A percentile compares a stretch with the other conserved stretches of the same genome.
phyloP scores from a whole-genome alignment of 1,140 invertebrate genomes.

The Drosophila virilis region DNA sequence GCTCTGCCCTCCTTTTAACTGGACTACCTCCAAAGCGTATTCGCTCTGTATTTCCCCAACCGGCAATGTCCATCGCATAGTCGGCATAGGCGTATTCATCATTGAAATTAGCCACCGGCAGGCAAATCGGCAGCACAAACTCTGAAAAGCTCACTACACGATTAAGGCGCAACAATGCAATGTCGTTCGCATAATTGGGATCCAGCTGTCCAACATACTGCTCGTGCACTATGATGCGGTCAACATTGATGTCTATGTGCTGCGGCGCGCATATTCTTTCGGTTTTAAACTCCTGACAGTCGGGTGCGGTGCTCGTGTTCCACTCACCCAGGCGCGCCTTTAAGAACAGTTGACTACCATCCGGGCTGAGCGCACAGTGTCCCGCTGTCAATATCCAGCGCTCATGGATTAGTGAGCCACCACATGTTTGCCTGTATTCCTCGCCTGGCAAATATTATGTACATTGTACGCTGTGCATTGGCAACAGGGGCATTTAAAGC shows the following conservation, averaged over 20 bases:
- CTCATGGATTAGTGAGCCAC: slow-evolving; percentile 43
- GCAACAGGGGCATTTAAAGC: neutral
- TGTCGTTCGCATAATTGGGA: slow-evolving; percentile 32
- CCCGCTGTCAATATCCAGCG: slow-evolving; percentile 59
- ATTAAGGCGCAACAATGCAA: slow-evolving; percentile 45
- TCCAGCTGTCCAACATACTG: neutral
- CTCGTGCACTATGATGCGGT: slow-evolving; percentile 46
- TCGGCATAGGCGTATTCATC: slow-evolving; percentile 27
- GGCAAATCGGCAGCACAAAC: slow-evolving; percentile 51
- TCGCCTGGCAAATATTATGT: slow-evolving; percentile 9
- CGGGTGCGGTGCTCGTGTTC: slow-evolving; percentile 26
- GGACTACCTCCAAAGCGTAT: slow-evolving; percentile 17
- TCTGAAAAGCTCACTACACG: slow-evolving; percentile 23
- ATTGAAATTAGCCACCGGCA: slow-evolving; percentile 10
- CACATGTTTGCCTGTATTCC: slow-evolving; percentile 37
- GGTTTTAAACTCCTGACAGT: slow-evolving; percentile 23
- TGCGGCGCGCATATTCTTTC: slow-evolving; percentile 31
- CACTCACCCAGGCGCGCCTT: slow-evolving; percentile 55
- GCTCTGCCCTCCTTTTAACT: slow-evolving; percentile 41
- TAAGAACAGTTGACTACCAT: neutral
- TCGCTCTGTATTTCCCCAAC: slow-evolving; percentile 56
- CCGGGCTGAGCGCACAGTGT: slow-evolving; percentile 35
- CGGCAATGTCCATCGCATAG: slow-evolving; percentile 53
- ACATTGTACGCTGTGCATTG: neutral
- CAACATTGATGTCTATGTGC: slow-evolving; percentile 32